phyloP scores from a whole-genome alignment of 2,797 vertebrate species.

The Pangasius macronema region DNA sequence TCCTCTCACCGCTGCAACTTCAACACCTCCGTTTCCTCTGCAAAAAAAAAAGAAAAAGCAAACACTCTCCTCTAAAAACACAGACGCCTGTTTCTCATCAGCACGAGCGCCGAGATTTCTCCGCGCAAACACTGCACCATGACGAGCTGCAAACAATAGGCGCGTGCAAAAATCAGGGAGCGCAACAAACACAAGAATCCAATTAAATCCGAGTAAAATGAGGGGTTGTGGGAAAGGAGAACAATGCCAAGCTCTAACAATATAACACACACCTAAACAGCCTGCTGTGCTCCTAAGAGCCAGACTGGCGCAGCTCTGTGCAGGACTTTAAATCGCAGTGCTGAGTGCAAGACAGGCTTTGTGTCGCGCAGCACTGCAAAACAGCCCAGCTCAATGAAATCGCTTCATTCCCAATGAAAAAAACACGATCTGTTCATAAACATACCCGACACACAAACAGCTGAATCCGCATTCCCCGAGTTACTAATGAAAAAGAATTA shows the following conservation, averaged over 20 bases:
- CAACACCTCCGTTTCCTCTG: slow-evolving; percentile 26
- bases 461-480: background rate
- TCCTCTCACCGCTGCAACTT: slow-evolving; percentile 26
- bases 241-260: background rate
- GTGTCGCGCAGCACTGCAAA: slow-evolving; percentile 39
- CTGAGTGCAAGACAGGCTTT: slow-evolving; percentile 35
- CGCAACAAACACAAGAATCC: background rate
- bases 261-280: no score
- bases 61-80: background rate
- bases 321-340: slow-evolving; percentile 44
- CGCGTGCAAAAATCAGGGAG: background rate
- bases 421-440: background rate
- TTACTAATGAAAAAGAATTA: background rate
- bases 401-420: background rate
- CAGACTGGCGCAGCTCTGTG: background rate
- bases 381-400: background rate
- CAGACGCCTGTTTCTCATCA: slow-evolving; percentile 19
- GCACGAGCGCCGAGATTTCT: slow-evolving; percentile 9
- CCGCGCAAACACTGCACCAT: slow-evolving; percentile 30
- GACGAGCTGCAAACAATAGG: slow-evolving; percentile 30
- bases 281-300: background rate
- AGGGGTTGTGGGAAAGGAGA: background rate
- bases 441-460: background rate
- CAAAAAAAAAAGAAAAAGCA: background rate
- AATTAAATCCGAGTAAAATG: background rate